Evolutionary conservation across 2,888 invertebrate species (phyloP), one percentile per base, ranked within the genome.

Genomic region (Lasioglossum marginatum): DNA sequence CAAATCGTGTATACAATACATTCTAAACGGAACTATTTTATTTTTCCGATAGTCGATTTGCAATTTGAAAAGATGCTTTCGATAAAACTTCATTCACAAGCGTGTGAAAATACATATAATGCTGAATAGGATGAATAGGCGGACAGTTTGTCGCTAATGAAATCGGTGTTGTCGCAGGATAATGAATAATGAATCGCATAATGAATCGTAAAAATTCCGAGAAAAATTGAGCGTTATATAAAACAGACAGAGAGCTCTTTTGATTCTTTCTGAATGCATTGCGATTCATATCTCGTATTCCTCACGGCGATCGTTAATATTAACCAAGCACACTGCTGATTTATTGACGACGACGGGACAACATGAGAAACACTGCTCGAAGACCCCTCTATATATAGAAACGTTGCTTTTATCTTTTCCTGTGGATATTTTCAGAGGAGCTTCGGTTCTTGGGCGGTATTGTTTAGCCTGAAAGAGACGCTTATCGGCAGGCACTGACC

Each of bases 381-480:
- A 86, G 86, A 82, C 86, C 82, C 79, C 75, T 90, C 91, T 92
- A 91, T 91, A 91, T 92, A 89, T 92, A 92, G 91, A 86, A 85
- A 77, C 83, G 86, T 83, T 82, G 82, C 88, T 92, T 91, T 92
- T 91, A 91, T 92, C 92, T 92, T 91, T 92, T 91, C 89, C 90
- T 83, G 89, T 87, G 88, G 91, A 88, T 90, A 90, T 91, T 91
- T 91, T 91, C 87, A 88, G 87, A 75, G 87, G 74, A 72, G 82
- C 68, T 70, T 74, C 76, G 79, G 85, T 83, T 86, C 88, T 88
- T 88, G 81, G 83, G 74, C 87, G 57, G 87, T 84, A 90, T 91
- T 89, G 90, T 91, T 91, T 87, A 76, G 83, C 83, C 81, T 45
- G 52, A 12, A 68, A 86, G 81, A 83, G 77, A 68, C 73, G 77